Evolutionary conservation across 2,888 invertebrate species (phyloP), one percentile per base, ranked within the genome.

Genomic region (Xestia sexstrigata): DNA sequence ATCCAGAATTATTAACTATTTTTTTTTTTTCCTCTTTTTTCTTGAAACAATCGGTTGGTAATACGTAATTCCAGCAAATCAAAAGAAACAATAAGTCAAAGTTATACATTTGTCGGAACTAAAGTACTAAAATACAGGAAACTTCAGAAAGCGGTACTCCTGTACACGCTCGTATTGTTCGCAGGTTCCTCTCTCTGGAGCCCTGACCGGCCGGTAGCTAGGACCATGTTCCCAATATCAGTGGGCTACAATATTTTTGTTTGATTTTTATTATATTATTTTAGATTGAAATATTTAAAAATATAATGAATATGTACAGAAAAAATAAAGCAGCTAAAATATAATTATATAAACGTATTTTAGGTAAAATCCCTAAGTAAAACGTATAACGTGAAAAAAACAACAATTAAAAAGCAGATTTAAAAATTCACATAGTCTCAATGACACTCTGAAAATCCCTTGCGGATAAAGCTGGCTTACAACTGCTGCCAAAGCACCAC

Each of bases 381-480:
- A 42, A 7, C 1, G 11, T 15, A 42, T 0, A 35, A 7, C 1
- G 8, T 2, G 20, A 55, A 49, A 49, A 30, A 35, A 39, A 3
- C n/a, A 26, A 58, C n/a, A 52, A 30, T 55, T 60, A 35, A 66
- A 83, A n/a, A 8, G 20, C 30, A 47, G 23, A 60, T 15, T 58
- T 17, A 71, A 68, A 81, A 79, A 63, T 39, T 52, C 58, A 71
- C 60, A 67, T 42, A 62, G 62, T 26, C 71, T 35, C 26, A 58
- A 84, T 58, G 66, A 68, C 17, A 58, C 26, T 79, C 17, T 69
- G 23, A 84, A 82, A 81, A 84, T 58, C 68, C 30, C 68, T 58
- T 52, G 49, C 4, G 63, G 62, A 69, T 60, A 72, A 80, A 81
- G 55, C 72, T 73, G 42, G 55, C 67, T 76, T 75, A 68, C 52